Evolutionary conservation across 2,797 vertebrate genomes (phyloP).

Genomic region (Melanotaenia trifasciata): DNA sequence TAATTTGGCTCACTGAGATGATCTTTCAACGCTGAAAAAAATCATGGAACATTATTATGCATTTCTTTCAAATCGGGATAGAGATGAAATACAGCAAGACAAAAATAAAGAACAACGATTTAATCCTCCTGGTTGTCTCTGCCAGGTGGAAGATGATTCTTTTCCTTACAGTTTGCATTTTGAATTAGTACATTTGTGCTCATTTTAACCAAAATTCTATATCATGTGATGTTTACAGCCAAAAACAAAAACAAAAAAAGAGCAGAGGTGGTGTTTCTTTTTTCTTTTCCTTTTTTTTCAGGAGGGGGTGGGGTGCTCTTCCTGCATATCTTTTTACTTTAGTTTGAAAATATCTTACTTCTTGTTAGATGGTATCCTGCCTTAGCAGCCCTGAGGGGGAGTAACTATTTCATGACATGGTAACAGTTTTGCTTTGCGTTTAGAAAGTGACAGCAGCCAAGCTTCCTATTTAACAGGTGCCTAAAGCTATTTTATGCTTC

Average conservation of each 20-base stretch:
- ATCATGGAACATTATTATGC: too few species aligned
- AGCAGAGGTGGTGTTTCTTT: too few species aligned
- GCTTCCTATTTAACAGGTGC: slow-evolving; percentile 34
- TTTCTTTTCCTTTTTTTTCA: too few species aligned
- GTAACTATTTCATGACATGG: slow-evolving; percentile 1
- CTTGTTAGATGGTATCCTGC: slow-evolving; percentile 10
- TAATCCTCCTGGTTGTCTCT: not conserved
- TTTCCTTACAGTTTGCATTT: not conserved
- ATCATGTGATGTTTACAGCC: too few species aligned
- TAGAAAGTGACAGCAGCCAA: slow-evolving; percentile 33
- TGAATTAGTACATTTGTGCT: not conserved
- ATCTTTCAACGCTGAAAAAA: not conserved
- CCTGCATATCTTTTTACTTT: not conserved
- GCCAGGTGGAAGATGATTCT: not conserved
- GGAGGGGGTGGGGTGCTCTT: too few species aligned
- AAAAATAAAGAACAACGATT: too few species aligned
- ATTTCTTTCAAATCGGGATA: too few species aligned
- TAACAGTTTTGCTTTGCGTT: slow-evolving; percentile 28
- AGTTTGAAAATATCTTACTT: slow-evolving; percentile 16
- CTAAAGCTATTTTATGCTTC: slow-evolving; percentile 24
- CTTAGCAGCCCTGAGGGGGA: slow-evolving; percentile 15
- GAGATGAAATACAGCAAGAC: too few species aligned
- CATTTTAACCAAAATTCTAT: not conserved
- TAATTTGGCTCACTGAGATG: not conserved
- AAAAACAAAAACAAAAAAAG: too few species aligned